Evolutionary conservation across 1,140 invertebrate species (phyloP).

Genomic region (Bilobella aurantiaca): DNA sequence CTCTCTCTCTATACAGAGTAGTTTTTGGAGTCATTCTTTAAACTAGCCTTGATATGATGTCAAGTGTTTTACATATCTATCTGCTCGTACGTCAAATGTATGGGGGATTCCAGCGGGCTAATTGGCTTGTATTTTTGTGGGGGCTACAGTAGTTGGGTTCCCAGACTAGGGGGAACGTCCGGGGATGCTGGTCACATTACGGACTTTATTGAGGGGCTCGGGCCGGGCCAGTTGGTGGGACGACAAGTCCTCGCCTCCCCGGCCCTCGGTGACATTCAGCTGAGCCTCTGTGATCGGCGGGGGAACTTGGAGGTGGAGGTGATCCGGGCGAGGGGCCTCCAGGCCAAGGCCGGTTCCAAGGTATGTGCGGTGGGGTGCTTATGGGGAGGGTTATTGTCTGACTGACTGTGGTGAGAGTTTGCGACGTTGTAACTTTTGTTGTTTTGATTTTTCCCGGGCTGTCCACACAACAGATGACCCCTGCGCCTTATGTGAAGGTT

Average conservation of each 20-base stretch:
- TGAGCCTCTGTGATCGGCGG: conserved; percentile 83
- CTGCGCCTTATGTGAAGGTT: conserved; percentile 96
- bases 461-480: conserved; percentile 38
- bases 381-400: no score
- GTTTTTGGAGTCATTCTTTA: no score
- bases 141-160: no score
- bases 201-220: conserved; percentile 92
- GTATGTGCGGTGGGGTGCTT: no score
- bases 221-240: conserved; percentile 92
- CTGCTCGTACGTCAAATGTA: no score
- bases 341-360: conserved; percentile 78
- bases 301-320: conserved; percentile 95
- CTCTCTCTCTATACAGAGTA: no score
- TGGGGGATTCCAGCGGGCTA: no score
- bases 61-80: no score
- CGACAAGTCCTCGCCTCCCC: conserved; percentile 91
- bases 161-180: conserved; percentile 34
- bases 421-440: background rate
- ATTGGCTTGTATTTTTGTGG: no score
- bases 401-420: background rate
- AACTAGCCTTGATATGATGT: no score
- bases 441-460: no score
- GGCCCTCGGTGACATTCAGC: conserved; percentile 92
- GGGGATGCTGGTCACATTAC: conserved; percentile 59
- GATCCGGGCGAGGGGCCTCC: conserved; percentile 83